Base-by-base conservation (phyloP, 2,888 invertebrate genomes). In the Helobdella robusta region DNA sequence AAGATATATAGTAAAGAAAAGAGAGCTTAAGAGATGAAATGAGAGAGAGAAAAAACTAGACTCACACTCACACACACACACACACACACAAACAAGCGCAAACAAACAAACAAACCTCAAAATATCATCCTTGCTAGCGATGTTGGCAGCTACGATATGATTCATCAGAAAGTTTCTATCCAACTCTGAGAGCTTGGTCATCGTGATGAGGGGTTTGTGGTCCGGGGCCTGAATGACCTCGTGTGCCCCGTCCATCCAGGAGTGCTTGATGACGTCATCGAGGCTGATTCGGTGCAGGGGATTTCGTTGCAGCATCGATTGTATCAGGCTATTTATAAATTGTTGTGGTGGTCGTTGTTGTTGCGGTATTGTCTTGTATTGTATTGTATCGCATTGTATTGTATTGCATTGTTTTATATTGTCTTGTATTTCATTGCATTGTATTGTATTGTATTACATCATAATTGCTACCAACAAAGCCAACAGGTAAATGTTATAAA, bases 101-200 rank as follows among this genome's bases (percentile, higher is more conserved):
- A 35, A 59, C 36, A 59, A 35, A n/a, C 20, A 15, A 32, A 82
- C 85, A 83, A 78, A 89, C 87, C 90, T 89, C 73, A 89, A 81
- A 73, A 98, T 94, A 77, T 92, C 88, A 77, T 97, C 95, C 81
- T 91, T 91, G 64, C 87, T 86, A 65, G 92, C 94, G 69, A 98
- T 92, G 74, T 88, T 87, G 65, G 97, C 97, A 76, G 89, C 90
- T 28, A 92, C 91, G 89, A 98, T 97, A 82, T 89, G 90, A 74
- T 92, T 91, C 70, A 98, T 85, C 72, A 98, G 92, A 69, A 88
- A 85, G 71, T 87, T 84, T 76, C 78, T 94, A 92, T 64, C 92
- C 91, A 65, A 92, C 91, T 15, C 89, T 87, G 2, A 98, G 83
- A 75, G 91, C 89, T 77, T 93, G 89, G 67, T 88, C 85, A 46